phyloP scores from a whole-genome alignment of 1,140 invertebrate species.

The Galendromus occidentalis region DNA sequence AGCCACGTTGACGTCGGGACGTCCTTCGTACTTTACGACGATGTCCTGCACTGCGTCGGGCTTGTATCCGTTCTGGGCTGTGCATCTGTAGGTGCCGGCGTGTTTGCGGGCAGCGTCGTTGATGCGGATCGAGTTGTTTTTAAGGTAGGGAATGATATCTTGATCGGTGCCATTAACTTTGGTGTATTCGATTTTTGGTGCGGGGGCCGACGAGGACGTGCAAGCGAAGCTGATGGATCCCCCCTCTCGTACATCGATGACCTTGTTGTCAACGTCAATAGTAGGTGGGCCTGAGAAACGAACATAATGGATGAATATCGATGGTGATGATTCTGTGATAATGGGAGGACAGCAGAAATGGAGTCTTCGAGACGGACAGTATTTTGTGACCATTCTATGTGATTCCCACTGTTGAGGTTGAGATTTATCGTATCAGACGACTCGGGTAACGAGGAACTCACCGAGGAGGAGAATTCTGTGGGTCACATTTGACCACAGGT shows the following conservation, averaged over 20 bases:
- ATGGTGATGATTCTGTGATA: no score
- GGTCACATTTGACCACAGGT: neutral
- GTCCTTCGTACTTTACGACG: neutral
- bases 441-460: neutral
- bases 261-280: neutral
- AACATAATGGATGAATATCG: no score
- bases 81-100: slow-evolving; percentile 8
- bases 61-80: slow-evolving; percentile 1
- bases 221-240: neutral
- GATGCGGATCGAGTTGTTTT: neutral
- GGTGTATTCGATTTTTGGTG: neutral
- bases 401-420: no score
- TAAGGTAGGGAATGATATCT: neutral
- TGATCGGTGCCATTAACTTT: neutral
- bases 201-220: neutral
- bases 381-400: no score
- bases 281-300: neutral
- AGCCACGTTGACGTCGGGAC: neutral
- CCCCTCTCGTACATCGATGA: neutral
- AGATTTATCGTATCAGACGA: no score
- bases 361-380: no score
- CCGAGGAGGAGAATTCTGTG: neutral
- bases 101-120: neutral
- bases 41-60: slow-evolving; percentile 6
- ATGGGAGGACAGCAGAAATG: no score